Percentiles rank a stretch among this genome's conserved stretches.
These are phyloP conservation scores for Poeciliopsis retropinna DNA, from an alignment of 2,113 vertebrate species.

Conservation along the genomic window DNA sequence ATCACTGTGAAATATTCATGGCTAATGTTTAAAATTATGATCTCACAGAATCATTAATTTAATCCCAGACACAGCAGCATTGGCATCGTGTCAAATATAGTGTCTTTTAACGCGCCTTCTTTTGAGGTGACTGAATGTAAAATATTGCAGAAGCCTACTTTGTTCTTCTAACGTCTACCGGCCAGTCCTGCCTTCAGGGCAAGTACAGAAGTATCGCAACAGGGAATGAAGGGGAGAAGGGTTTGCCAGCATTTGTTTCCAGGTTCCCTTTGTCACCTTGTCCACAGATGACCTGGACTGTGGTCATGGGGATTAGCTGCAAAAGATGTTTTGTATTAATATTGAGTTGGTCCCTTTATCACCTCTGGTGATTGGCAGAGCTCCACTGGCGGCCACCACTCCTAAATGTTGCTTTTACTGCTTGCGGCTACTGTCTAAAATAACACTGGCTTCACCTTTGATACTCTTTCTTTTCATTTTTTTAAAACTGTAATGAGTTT, in stretches of 20 bases:
- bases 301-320: constrained; percentile 37
- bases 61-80: constrained; percentile 59
- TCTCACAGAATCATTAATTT: constrained; percentile 68
- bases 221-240: constrained; percentile 1
- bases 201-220: constrained; percentile 1
- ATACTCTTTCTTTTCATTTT: constrained; percentile 11
- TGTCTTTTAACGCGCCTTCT: constrained; percentile 45
- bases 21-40: constrained; percentile 64
- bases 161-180: constrained; percentile 52
- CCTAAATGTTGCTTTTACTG: neutral
- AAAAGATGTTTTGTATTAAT: constrained; percentile 56
- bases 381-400: constrained; percentile 16
- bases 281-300: constrained; percentile 46
- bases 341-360: constrained; percentile 20
- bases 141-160: constrained; percentile 48
- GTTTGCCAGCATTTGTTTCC: constrained; percentile 37
- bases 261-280: constrained; percentile 57
- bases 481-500: constrained; percentile 21
- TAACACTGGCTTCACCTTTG: constrained; percentile 8
- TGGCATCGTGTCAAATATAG: constrained; percentile 41
- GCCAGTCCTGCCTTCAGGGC: constrained; percentile 43
- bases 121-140: constrained; percentile 53
- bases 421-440: constrained; percentile 14
- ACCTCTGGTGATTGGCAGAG: constrained; percentile 49
- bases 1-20: constrained; percentile 79